Percentiles rank a stretch among this genome's conserved stretches.
phyloP scores from a whole-genome alignment of 1,140 invertebrate genomes.

The Calliopsis andreniformis region DNA sequence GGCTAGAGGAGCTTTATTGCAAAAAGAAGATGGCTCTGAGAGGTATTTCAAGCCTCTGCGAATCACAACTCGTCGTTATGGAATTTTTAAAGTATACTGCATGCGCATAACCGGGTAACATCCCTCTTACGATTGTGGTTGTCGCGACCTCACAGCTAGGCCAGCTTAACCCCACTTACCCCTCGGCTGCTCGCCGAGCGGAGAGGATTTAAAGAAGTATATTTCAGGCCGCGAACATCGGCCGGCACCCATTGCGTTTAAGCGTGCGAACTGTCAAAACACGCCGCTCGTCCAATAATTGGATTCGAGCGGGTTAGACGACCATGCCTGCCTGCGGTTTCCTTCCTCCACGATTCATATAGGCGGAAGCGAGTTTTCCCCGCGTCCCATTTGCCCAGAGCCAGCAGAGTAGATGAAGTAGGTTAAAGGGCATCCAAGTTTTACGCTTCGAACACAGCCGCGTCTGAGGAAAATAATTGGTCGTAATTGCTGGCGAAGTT shows the following conservation, averaged over 20 bases:
- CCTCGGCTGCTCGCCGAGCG: conserved; percentile 64
- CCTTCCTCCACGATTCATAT: background rate
- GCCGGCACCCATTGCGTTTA: conserved; percentile 24
- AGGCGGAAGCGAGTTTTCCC: background rate
- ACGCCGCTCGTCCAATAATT: conserved; percentile 38
- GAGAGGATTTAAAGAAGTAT: conserved; percentile 73
- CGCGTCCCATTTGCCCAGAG: background rate
- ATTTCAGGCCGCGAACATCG: conserved; percentile 51
- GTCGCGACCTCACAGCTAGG: conserved; percentile 73
- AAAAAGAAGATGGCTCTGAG: background rate
- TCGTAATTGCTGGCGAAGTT: too few species aligned
- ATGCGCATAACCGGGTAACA: conserved; percentile 48
- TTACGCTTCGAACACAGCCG: background rate
- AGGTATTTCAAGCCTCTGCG: too few species aligned
- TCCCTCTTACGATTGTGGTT: conserved; percentile 71
- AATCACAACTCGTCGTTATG: background rate
- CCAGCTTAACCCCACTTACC: conserved; percentile 77
- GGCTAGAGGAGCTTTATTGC: too few species aligned
- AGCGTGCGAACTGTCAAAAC: conserved; percentile 53
- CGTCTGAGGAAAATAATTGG: background rate
- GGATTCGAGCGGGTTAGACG: conserved; percentile 34
- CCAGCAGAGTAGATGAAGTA: too few species aligned
- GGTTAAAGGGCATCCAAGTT: background rate
- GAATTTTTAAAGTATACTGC: background rate
- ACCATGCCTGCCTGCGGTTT: background rate